Conservation (phyloP, 1,140 invertebrate genomes). For the Leptonema lineaticorne region DNA sequence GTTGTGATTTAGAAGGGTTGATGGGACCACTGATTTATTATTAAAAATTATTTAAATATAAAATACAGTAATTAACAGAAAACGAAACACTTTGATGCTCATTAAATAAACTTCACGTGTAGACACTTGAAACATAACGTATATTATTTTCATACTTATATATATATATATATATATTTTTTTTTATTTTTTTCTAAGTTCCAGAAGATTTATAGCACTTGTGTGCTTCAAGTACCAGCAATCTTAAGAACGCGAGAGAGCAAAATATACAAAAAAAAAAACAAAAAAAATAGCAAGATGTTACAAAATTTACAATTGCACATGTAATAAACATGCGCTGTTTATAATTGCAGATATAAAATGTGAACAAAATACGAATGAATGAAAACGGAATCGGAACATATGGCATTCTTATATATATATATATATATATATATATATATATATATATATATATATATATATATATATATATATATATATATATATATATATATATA, state of each 20-base stretch:
- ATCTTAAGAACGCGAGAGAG: background rate
- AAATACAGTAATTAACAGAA: too few relatives aligned
- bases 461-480: too few relatives aligned
- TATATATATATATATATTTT: too few relatives aligned
- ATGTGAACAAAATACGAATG: constrained; percentile 15
- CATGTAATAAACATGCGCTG: background rate
- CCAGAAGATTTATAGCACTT: constrained; percentile 5
- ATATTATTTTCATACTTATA: too few relatives aligned
- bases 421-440: too few relatives aligned
- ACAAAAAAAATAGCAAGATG: constrained; percentile 5
- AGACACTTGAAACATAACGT: background rate
- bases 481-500: too few relatives aligned
- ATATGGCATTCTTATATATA: background rate
- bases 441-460: too few relatives aligned
- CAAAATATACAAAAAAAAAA: background rate
- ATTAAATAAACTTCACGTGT: background rate
- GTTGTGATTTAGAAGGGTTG: too few relatives aligned
- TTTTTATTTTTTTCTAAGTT: background rate
- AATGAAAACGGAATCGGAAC: constrained; percentile 4
- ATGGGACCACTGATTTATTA: too few relatives aligned
- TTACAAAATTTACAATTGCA: constrained; percentile 1
- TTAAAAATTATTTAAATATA: too few relatives aligned
- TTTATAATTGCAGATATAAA: background rate
- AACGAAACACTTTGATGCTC: background rate
- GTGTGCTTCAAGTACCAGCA: background rate